Conservation (phyloP, 2,797 vertebrate species). For the Lepus townsendii region DNA sequence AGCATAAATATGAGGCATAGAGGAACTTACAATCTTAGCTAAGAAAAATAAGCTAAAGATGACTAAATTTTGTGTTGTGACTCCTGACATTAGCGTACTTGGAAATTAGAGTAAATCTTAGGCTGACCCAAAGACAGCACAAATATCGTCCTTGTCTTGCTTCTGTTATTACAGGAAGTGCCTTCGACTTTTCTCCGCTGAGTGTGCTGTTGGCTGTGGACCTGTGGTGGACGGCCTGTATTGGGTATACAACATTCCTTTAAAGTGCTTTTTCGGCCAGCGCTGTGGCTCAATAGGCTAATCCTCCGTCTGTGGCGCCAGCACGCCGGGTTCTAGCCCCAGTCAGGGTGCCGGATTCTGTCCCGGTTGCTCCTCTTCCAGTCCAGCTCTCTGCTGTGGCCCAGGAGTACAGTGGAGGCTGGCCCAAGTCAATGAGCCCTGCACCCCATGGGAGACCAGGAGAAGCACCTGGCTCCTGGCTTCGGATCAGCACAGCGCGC, state of each 20-base stretch:
- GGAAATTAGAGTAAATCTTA: neutral
- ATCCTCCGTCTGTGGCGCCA: too few species aligned
- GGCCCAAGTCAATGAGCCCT: too few species aligned
- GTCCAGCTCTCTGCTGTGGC: too few species aligned
- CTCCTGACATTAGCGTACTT: neutral
- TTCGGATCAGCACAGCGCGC: too few species aligned
- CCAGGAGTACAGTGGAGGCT: too few species aligned
- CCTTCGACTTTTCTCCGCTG: neutral
- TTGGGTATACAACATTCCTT: neutral
- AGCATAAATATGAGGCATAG: neutral
- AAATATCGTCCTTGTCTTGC: neutral
- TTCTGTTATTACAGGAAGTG: neutral
- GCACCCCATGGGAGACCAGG: too few species aligned
- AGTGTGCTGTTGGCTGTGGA: neutral
- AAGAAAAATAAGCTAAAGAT: neutral
- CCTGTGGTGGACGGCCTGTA: neutral
- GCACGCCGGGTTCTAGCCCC: too few species aligned
- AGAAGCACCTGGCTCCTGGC: too few species aligned
- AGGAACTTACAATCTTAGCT: conserved; percentile 13
- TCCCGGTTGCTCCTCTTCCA: too few species aligned
- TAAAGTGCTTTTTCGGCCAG: too few species aligned
- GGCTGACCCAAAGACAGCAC: neutral
- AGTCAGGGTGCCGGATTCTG: too few species aligned
- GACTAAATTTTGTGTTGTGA: neutral
- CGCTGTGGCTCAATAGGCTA: too few species aligned